phyloP scores from a whole-genome alignment of 2,888 invertebrate genomes.

The Drosophila tripunctata region DNA sequence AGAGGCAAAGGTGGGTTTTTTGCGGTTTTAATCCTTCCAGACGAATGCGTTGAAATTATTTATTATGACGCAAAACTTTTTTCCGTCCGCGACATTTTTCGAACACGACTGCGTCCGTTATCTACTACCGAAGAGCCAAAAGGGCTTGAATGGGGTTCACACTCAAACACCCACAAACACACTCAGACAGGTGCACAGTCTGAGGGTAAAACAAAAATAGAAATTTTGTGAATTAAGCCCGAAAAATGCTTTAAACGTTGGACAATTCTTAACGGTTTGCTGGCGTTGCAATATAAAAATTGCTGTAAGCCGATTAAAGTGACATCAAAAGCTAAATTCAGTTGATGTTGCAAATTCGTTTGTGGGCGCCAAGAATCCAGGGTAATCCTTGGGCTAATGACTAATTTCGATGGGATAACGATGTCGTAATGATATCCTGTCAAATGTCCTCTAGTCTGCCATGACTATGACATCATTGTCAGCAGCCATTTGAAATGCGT shows the following conservation, averaged over 20 bases:
- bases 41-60: conserved; percentile 78
- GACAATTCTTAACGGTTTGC: conserved; percentile 25
- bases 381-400: conserved; percentile 41
- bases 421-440: conserved; percentile 61
- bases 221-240: conserved; percentile 40
- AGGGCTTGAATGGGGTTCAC: conserved; percentile 47
- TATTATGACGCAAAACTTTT: conserved; percentile 79
- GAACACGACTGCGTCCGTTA: conserved; percentile 54
- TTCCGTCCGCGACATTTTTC: conserved; percentile 58
- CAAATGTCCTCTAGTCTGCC: conserved; percentile 1
- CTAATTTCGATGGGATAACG: conserved; percentile 55
- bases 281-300: conserved; percentile 38
- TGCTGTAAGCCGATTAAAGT: conserved; percentile 47
- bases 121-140: conserved; percentile 56
- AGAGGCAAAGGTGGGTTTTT: conserved; percentile 26
- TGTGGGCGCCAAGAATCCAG: conserved; percentile 22
- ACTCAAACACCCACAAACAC: background rate
- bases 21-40: conserved; percentile 76
- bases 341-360: conserved; percentile 36
- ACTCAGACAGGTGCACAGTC: conserved; percentile 2
- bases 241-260: conserved; percentile 55
- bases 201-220: conserved; percentile 44
- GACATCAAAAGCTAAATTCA: conserved; percentile 46
- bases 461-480: conserved; percentile 56
- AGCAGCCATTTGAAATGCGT: conserved; percentile 37